These are phyloP conservation scores for Sminthurides bifidus DNA, from an alignment of 1,140 invertebrate genomes.

Conservation along the genomic window DNA sequence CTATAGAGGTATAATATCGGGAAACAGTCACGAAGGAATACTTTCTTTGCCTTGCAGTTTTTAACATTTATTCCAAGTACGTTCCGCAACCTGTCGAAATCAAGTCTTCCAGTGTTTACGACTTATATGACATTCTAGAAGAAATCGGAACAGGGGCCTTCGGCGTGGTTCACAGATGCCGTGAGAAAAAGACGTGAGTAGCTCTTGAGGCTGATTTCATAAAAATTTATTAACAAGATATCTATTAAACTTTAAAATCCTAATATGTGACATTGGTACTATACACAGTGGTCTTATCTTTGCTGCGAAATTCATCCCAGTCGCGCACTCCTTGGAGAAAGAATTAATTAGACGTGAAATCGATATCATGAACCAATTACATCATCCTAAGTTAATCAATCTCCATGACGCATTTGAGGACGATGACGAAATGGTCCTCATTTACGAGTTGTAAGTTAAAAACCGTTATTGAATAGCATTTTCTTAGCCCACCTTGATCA, in stretches of 20 bases:
- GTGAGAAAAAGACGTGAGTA: constrained; percentile 68
- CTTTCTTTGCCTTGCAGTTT: constrained; percentile 47
- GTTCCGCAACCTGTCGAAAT: constrained; percentile 94
- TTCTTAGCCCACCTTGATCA: not conserved
- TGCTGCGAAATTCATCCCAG: constrained; percentile 98
- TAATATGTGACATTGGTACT: not conserved
- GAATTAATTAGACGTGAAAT: constrained; percentile 96
- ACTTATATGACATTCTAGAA: constrained; percentile 96
- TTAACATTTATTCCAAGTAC: constrained; percentile 94
- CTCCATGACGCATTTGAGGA: constrained; percentile 98
- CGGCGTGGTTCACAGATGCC: constrained; percentile 93
- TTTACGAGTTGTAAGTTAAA: constrained; percentile 89
- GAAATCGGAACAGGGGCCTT: constrained; percentile 99
- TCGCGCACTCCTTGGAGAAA: constrained; percentile 88
- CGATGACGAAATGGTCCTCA: constrained; percentile 97
- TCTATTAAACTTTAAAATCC: not conserved
- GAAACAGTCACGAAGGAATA: not conserved
- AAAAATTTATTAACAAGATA: not conserved
- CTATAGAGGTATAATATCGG: too few species aligned
- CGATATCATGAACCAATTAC: constrained; percentile 96
- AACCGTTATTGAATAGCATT: not conserved
- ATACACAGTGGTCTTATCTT: constrained; percentile 68
- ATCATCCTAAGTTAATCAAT: constrained; percentile 95
- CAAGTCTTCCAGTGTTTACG: constrained; percentile 86
- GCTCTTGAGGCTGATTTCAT: not conserved